A percentile compares a stretch with the other conserved stretches of the same genome.
phyloP scores from a whole-genome alignment of 2,797 vertebrate species.

The Poeciliopsis turneri region DNA sequence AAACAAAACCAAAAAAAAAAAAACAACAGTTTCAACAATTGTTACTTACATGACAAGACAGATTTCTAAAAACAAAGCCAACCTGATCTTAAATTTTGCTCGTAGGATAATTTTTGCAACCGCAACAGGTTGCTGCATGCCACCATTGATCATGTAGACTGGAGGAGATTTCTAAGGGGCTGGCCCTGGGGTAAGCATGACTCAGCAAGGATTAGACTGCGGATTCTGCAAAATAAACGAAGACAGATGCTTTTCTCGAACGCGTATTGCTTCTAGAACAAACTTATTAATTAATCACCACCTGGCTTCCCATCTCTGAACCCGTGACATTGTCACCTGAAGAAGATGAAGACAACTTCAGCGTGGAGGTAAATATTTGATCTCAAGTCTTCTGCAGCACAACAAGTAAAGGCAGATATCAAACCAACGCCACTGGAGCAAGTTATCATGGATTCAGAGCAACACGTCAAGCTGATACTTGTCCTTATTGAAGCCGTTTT shows the following conservation, averaged over 20 bases:
- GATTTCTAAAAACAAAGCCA: neutral
- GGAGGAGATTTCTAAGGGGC: neutral
- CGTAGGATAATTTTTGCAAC: neutral
- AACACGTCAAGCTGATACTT: slow-evolving; percentile 1
- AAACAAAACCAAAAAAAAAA: neutral
- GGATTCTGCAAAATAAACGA: neutral
- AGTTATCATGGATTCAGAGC: slow-evolving; percentile 5
- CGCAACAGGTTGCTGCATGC: neutral
- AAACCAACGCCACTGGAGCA: neutral
- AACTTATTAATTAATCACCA: slow-evolving; percentile 22
- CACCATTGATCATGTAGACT: neutral
- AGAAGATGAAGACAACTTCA: slow-evolving; percentile 6
- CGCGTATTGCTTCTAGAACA: slow-evolving; percentile 6
- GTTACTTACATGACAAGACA: neutral
- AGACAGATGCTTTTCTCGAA: slow-evolving; percentile 10
- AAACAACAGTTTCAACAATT: neutral
- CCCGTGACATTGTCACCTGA: slow-evolving; percentile 17
- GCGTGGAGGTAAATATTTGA: slow-evolving; percentile 31
- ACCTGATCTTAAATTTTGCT: neutral
- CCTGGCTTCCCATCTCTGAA: slow-evolving; percentile 18
- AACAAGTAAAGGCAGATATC: slow-evolving; percentile 8
- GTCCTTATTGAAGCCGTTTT: slow-evolving; percentile 11
- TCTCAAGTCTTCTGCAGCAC: slow-evolving; percentile 6
- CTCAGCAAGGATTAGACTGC: neutral
- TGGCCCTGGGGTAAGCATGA: neutral